Conservation (phyloP, 2,888 invertebrate species). For the Hemithea aestivaria region DNA sequence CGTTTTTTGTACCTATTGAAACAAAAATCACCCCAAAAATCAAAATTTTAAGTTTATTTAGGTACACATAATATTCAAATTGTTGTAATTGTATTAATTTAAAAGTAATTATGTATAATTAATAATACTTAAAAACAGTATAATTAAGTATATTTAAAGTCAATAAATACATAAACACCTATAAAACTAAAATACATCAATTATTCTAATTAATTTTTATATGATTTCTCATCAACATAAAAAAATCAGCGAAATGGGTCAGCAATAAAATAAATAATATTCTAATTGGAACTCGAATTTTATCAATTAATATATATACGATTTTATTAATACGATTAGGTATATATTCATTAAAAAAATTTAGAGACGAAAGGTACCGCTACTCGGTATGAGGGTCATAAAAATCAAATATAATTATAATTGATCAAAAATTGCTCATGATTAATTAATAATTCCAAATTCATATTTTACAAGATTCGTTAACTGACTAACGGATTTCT, state of each 20-base stretch:
- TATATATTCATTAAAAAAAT: slow-evolving; percentile 15
- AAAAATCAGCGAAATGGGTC: slow-evolving; percentile 16
- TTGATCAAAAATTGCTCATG: not conserved
- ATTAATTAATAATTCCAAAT: slow-evolving; percentile 1
- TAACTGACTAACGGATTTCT: slow-evolving; percentile 1
- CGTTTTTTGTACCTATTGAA: no score
- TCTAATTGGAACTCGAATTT: slow-evolving; percentile 11
- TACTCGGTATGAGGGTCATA: no score
- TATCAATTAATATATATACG: not conserved
- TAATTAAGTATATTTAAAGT: no score
- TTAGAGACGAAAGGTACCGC: not conserved
- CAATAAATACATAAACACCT: no score
- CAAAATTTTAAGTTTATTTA: no score
- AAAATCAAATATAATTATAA: slow-evolving; percentile 19
- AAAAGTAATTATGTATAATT: no score
- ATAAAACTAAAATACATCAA: no score
- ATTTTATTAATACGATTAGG: not conserved
- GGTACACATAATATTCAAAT: no score
- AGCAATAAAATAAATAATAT: slow-evolving; percentile 18
- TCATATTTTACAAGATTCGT: slow-evolving; percentile 1
- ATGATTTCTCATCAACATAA: not conserved
- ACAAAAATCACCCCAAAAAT: no score
- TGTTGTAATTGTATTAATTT: no score
- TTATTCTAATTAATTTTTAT: not conserved
- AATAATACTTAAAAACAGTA: no score